These are phyloP conservation scores for Bubo blakistoni DNA, from an alignment of 2,113 vertebrate species.

Conservation along the genomic window DNA sequence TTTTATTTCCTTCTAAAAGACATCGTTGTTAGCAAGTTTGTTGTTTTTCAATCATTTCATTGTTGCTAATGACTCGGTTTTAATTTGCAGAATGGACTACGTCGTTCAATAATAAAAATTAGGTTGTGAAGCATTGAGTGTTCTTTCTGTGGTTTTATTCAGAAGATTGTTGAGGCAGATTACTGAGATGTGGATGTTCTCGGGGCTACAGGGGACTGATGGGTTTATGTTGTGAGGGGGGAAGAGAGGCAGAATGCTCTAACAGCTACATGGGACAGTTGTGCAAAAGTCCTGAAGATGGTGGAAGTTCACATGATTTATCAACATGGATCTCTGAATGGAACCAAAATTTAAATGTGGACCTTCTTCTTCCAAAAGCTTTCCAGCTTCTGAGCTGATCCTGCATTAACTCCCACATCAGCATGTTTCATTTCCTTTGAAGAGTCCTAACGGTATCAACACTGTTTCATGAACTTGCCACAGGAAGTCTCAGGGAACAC, in stretches of 20 bases:
- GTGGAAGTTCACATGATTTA: background rate
- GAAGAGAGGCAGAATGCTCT: background rate
- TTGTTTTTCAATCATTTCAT: background rate
- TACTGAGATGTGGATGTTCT: background rate
- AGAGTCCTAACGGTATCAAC: background rate
- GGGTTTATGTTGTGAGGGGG: accelerated
- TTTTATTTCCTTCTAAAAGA: background rate
- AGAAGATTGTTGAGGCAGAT: background rate
- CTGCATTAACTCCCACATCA: background rate
- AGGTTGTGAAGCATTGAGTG: background rate
- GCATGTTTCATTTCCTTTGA: background rate
- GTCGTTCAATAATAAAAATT: background rate
- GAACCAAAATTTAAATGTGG: background rate
- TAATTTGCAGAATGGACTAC: background rate
- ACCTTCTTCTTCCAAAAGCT: background rate
- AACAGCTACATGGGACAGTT: background rate
- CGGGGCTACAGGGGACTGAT: background rate
- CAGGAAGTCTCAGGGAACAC: too few relatives aligned
- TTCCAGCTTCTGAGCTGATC: background rate
- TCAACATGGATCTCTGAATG: background rate
- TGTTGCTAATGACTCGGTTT: background rate
- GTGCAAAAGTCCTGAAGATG: background rate
- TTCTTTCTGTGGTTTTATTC: background rate
- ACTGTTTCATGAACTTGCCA: background rate
- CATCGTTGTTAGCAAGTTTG: background rate